Evolutionary conservation across 2,888 invertebrate genomes (phyloP), one percentile per base, ranked within the genome.

Genomic region (Phrixothrix hirtus): DNA sequence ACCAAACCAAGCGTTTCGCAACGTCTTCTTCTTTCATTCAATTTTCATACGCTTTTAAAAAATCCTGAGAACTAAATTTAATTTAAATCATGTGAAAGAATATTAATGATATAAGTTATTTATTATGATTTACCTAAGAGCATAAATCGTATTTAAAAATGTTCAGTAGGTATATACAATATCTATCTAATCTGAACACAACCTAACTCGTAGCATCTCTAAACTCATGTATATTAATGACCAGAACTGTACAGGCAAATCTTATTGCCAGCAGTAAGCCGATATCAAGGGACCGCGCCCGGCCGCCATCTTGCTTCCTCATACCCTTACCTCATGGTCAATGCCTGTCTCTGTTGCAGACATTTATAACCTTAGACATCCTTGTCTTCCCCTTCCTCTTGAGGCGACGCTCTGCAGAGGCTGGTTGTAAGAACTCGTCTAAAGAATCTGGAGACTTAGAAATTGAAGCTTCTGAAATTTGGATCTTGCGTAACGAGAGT

Each of bases 221-320:
- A 67, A 66, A 67, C 71, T 75, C 72, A 73, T 75, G 75, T 72
- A 72, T 74, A 75, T 75, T 74, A 73, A 74, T 74, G 74, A 71
- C 67, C 72, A 69, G 72, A 67, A 72, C 72, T 72, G 73, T 72
- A 71, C 72, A 58, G 68, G 72, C 72, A 74, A 75, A 74, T 75
- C 75, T 75, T 75, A 75, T 74, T 73, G 73, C 74, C 66, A 68
- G 71, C 71, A 68, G 71, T 73, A 74, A 73, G 74, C 74, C 71
- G 73, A 73, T 71, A 70, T 69, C 71, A 69, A 72, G 71, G 71
- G 70, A 70, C 71, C 70, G 68, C 70, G 64, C 71, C 72, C 72
- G 70, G 71, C 63, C 72, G 74, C 74, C 73, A 73, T 74, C 73
- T 73, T 74, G 71, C 64, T 64, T 66, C 63, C 69, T 67, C 69